Percentiles rank a stretch among this genome's conserved stretches.
These are phyloP conservation scores for Rafetus swinhoei DNA, from an alignment of 2,113 vertebrate species.

Conservation along the genomic window DNA sequence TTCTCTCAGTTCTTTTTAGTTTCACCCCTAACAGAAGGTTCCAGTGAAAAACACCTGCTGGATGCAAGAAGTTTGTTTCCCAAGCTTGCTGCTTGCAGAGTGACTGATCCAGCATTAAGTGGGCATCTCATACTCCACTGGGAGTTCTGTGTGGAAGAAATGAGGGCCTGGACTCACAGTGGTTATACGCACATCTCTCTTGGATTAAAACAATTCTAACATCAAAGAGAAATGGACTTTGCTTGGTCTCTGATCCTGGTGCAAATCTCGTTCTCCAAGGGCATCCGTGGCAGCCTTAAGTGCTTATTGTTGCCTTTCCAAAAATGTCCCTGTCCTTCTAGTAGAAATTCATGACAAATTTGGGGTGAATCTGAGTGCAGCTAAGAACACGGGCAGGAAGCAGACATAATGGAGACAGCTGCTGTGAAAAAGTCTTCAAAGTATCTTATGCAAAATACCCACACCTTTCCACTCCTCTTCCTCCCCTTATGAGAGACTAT, in stretches of 20 bases:
- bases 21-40: background rate
- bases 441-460: background rate
- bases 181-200: background rate
- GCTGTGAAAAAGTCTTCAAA: background rate
- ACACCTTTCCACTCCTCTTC: background rate
- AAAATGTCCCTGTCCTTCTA: background rate
- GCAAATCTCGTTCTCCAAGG: background rate
- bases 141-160: background rate
- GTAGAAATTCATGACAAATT: background rate
- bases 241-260: background rate
- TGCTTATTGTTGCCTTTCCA: background rate
- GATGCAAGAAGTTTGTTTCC: background rate
- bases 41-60: background rate
- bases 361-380: conserved; percentile 16
- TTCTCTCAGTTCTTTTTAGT: background rate
- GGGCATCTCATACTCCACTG: accelerated
- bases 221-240: background rate
- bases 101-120: background rate
- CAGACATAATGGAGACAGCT: background rate
- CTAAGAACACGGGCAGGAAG: background rate
- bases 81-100: background rate
- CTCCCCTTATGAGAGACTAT: background rate
- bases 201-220: background rate
- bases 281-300: background rate
- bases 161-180: background rate